Evolutionary conservation across 2,888 invertebrate species (phyloP).

Genomic region (Phortica magna): DNA sequence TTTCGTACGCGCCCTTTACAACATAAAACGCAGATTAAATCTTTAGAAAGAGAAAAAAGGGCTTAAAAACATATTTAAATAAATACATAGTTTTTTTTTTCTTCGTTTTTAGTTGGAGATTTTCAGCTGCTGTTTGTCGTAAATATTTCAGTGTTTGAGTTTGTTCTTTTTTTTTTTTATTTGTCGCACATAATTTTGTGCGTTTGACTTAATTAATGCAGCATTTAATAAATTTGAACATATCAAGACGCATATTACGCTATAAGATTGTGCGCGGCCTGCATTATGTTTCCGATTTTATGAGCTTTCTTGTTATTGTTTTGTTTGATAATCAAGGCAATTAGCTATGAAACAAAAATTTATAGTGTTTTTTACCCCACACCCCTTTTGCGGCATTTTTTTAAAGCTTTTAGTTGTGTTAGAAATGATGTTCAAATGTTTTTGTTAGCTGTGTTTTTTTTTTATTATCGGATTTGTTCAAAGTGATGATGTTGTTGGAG

Average conservation of each 20-base stretch:
- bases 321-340: constrained; percentile 58
- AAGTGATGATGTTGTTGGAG: background rate
- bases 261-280: background rate
- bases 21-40: constrained; percentile 28
- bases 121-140: constrained; percentile 44
- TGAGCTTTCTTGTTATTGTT: background rate
- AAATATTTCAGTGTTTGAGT: constrained; percentile 62
- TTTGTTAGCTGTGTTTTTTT: background rate
- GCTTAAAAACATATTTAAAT: constrained; percentile 20
- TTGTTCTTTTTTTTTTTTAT: no score
- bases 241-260: background rate
- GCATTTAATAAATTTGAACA: constrained; percentile 24
- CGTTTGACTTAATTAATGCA: constrained; percentile 30
- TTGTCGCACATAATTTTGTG: constrained; percentile 47
- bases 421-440: background rate
- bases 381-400: background rate
- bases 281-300: background rate
- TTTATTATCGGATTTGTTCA: background rate
- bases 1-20: background rate
- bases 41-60: constrained; percentile 10
- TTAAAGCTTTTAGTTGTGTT: background rate
- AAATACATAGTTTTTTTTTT: background rate
- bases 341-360: constrained; percentile 56
- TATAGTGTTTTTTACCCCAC: constrained; percentile 10
- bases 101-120: background rate